Evolutionary conservation across 2,113 vertebrate genomes (phyloP), one percentile per base, ranked within the genome.

Genomic region (Megaleporinus macrocephalus): DNA sequence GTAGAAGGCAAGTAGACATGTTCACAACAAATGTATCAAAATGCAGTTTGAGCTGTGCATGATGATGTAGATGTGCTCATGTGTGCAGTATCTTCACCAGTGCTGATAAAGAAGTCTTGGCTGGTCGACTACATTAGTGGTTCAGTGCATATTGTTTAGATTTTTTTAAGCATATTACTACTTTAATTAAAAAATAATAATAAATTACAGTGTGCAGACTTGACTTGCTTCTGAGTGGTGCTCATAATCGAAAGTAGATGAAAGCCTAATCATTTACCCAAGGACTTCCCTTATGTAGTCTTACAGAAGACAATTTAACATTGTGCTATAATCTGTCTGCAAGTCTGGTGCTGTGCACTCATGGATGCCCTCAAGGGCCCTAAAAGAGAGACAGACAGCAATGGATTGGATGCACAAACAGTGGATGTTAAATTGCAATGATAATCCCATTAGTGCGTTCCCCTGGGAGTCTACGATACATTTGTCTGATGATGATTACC

Each of bases 401-500:
- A 26, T 61, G 24, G 26, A 12, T 47, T 13, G 41, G 26, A 18
- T 1, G 89, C 87, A 89, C 78, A 49, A 89, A 41, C 89, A 11
- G 12, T 63, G 62, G 20, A 30, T 30, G 75, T 51, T 77, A 65
- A 13, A 30, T 41, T 47, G 44, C 16, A 14, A 22, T 41, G 33
- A 36, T 89, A 91, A 91, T 91, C 90, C 89, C 85, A 83, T 78
- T 85, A 88, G 86, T 80, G 89, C 80, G 87, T 91, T 89, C 86
- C 89, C 88, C 88, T 90, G 88, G 89, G 89, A 89, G 75, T 90
- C 90, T 90, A 90, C 92, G 90, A 93, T 93, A 93, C 92, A 93
- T 94, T 93, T 93, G 93, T 93, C 88, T 91, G 90, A 92, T 91
- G 92, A 93, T 94, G 93, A 94, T 93, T 94, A 91, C 90, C 90